Evolutionary conservation across 2,797 vertebrate species (phyloP).

Genomic region (Schizopygopsis pylzovi): DNA sequence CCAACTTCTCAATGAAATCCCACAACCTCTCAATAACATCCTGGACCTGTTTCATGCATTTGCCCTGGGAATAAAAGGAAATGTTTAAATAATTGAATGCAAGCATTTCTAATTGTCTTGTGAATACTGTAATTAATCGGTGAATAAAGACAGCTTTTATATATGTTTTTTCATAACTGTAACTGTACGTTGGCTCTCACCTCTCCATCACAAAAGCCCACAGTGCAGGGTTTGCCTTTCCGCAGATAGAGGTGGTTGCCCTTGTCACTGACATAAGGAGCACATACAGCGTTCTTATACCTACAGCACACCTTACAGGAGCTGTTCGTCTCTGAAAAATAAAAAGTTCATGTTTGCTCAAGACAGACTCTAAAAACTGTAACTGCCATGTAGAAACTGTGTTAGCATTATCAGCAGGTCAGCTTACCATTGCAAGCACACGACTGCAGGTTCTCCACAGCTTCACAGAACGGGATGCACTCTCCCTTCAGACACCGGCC

Average conservation of each 20-base stretch:
- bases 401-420: not conserved
- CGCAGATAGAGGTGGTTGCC: conserved; percentile 85
- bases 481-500: conserved; percentile 88
- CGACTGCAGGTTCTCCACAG: conserved; percentile 79
- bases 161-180: not conserved
- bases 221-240: conserved; percentile 95
- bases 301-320: conserved; percentile 95
- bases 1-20: conserved; percentile 96
- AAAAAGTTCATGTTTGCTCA: not conserved
- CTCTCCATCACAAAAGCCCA: conserved; percentile 92
- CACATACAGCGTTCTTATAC: conserved; percentile 74
- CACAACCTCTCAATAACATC: conserved; percentile 95
- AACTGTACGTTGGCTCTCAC: conserved; percentile 72
- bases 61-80: conserved; percentile 78
- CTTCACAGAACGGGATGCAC: conserved; percentile 93
- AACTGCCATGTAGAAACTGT: not conserved
- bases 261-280: conserved; percentile 72
- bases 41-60: conserved; percentile 96
- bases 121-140: not conserved
- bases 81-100: not conserved
- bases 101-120: not conserved
- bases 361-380: not conserved
- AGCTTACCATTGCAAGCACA: conserved; percentile 91
- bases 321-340: conserved; percentile 76
- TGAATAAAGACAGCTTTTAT: not conserved